A percentile compares a stretch with the other conserved stretches of the same genome.
Evolutionary conservation across 2,113 vertebrate genomes (phyloP).

Genomic region (Meleagris gallopavo): DNA sequence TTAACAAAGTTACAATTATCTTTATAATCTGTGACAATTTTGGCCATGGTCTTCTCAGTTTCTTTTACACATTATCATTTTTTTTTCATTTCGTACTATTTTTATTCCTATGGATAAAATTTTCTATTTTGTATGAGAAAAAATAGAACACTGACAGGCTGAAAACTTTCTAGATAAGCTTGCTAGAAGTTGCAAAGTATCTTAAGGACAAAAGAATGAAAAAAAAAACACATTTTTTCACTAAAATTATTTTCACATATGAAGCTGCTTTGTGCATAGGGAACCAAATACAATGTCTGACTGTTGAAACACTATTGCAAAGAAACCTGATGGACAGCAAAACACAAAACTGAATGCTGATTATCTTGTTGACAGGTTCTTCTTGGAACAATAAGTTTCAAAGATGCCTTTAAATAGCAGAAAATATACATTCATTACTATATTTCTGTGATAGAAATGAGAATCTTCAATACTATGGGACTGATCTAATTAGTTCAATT

Average conservation of each 20-base stretch:
- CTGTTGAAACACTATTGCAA: not conserved
- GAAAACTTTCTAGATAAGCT: not conserved
- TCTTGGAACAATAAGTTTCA: not conserved
- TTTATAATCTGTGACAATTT: not conserved
- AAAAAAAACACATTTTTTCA: not conserved
- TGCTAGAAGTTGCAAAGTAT: not conserved
- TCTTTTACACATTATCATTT: not conserved
- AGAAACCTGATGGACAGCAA: not conserved
- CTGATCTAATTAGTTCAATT: not conserved
- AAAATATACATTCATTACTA: not conserved
- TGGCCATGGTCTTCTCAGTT: not conserved
- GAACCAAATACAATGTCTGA: not conserved
- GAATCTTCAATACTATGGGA: not conserved
- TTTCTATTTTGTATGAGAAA: not conserved
- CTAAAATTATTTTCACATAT: not conserved
- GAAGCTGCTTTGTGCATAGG: not conserved
- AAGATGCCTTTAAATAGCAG: not conserved
- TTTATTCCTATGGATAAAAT: not conserved
- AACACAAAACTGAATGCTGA: not conserved
- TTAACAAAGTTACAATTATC: not conserved
- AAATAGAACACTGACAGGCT: not conserved
- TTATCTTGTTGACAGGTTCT: not conserved
- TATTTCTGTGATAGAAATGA: not conserved
- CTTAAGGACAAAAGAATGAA: not conserved
- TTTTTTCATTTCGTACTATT: not conserved